Evolutionary conservation across 1,140 invertebrate species (phyloP), one percentile per base, ranked within the genome.

Genomic region (Venturia canescens): DNA sequence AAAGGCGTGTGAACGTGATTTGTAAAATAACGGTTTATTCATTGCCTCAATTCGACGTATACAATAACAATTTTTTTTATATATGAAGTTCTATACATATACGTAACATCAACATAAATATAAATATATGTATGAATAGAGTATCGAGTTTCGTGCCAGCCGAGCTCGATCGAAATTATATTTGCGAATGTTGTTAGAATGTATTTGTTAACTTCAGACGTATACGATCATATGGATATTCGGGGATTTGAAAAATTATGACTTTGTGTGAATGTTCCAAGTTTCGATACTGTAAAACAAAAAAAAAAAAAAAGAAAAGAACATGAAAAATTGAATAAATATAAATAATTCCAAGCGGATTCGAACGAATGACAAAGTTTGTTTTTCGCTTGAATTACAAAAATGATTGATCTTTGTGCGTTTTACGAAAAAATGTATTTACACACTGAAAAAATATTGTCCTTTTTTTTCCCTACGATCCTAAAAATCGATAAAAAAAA

Each of bases 141-240:
- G 60, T 66, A 70, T 66, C 60, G 44, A 26, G 31, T 69, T 34
- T 79, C 77, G 77, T 79, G 26, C 77, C 77, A 50, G 77, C 67
- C 77, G 77, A 79, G 34, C 29, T 44, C 38, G 26, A 66, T n/a
- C n/a, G n/a, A 23, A 50, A 29, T 16, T 79, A 18, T 70, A 18
- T 70, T 31, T 71, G 16, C 38, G 78, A 79, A 79, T 79, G 78
- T 79, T 53, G 26, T 66, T 70, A 79, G 78, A 79, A 79, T 79
- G 78, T 48, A 71, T 66, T 70, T 48, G 78, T 79, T 79, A 48
- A 44, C 63, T 34, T 31, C 11, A n/a, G 31, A 21, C 16, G n/a
- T 15, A 26, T 15, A 26, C 3, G 23, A 27, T 23, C 11, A 44
- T 44, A 44, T 1, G 13, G 5, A 34, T 34, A 34, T 34, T 34